Evolutionary conservation across 2,113 vertebrate genomes (phyloP), one percentile per base, ranked within the genome.

Genomic region (Callipepla squamata): DNA sequence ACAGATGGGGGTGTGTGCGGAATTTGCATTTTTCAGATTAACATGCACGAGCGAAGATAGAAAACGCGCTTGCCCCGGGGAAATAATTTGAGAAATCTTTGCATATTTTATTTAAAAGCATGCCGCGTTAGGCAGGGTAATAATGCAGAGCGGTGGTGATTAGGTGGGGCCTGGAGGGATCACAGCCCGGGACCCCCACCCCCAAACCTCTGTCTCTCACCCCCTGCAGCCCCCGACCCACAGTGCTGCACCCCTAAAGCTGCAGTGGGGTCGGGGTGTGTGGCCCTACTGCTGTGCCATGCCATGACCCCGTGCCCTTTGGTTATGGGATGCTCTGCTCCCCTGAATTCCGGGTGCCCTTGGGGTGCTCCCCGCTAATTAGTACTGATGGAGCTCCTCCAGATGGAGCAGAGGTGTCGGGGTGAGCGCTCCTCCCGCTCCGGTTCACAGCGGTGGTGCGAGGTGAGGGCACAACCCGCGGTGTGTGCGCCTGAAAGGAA

Each of bases 81-180:
- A 98, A 97, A 98, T 98, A 96, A 98, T 97, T 97, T 97, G 97
- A 97, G 96, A 97, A 98, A 97, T 98, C 97, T 98, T 97, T 98
- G 98, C 98, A 98, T 98, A 98, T 98, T 98, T 98, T 98, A 98
- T 98, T 98, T 98, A 98, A 98, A 98, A 98, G 97, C 97, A 97
- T 94, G 95, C 95, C 70, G 87, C 89, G 85, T 97, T 98, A 97
- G 97, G 97, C 93, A 96, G 96, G 97, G 97, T 98, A 98, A 98
- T 98, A 98, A 98, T 91, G 97, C 97, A 93, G 96, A 98, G 96
- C 92, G 89, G 94, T 93, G 94, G 97, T 89, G 95, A 98, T 97
- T 98, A 98, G 97, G 96, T 97, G 89, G 94, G 94, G 97, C 96
- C 96, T 97, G 94, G 86, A 95, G 97, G 97, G 96, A 94, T 74